Evolutionary conservation across 2,797 vertebrate genomes (phyloP), one percentile per base, ranked within the genome.

Genomic region (Erithacus rubecula): DNA sequence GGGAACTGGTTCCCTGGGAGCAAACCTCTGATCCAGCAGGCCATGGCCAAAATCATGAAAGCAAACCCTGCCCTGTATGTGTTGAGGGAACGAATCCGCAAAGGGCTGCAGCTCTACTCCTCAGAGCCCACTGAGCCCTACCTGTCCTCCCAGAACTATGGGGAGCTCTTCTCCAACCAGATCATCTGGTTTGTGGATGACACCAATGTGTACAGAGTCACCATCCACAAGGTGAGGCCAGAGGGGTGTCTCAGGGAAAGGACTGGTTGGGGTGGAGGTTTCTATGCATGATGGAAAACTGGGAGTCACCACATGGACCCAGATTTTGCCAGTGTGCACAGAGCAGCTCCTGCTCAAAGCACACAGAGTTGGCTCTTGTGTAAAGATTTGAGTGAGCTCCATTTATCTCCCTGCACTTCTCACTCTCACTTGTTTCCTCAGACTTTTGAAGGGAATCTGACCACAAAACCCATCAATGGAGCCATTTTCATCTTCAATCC

Each of bases 161-260:
- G 99, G 36, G 99, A 99, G 96, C 99, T 99, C 82, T 99, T 99
- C 98, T 99, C 99, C 96, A 99, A 99, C 98, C 99, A 99, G 98
- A 99, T 99, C 98, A 99, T 99, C 97, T 99, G 99, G 99, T 99
- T 99, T 97, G 99, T 99, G 92, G 99, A 99, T 80, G 99, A 99
- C 98, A 99, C 99, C 41, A 99, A 99, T 2, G 99, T 99, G 94
- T 99, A 99, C 98, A 96, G 99, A 97, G 99, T 99, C 97, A 99
- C 99, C 86, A 99, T 99, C 90, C 99, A 99, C 98, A 99, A 99
- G 98, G 99, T 99, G 92, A 97, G 97, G 43, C 29, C 68, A 49
- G 56, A 53, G 52, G 15, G 21, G 10, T 30, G 32, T 44, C 49
- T 71, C 39, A 4, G n/a, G 43, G 46, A 22, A 37, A 5, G 32